Conservation (phyloP, 2,888 invertebrate genomes). For the Esperia sulphurella region DNA sequence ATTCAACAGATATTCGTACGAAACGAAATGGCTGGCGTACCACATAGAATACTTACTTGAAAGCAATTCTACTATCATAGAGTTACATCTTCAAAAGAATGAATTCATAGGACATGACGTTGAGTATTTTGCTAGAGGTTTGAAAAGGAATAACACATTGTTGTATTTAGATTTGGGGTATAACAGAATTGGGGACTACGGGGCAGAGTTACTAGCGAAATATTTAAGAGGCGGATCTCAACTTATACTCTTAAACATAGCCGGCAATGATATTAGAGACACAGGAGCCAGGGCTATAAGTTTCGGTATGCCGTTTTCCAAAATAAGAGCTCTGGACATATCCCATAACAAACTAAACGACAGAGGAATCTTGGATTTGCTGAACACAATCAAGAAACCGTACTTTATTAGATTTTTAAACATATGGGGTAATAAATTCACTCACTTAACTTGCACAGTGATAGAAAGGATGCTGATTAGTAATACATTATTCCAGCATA, state of each 20-base stretch:
- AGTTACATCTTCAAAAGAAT: conserved; percentile 80
- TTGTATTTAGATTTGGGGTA: conserved; percentile 78
- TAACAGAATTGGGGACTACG: conserved; percentile 81
- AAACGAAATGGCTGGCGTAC: conserved; percentile 72
- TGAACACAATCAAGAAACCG: conserved; percentile 78
- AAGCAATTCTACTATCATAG: conserved; percentile 61
- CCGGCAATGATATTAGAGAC: conserved; percentile 77
- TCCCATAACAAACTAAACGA: conserved; percentile 77
- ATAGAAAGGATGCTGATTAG: conserved; percentile 58
- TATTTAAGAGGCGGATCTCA: conserved; percentile 74
- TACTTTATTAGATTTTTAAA: conserved; percentile 55
- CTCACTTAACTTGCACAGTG: conserved; percentile 56
- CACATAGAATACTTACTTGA: conserved; percentile 64
- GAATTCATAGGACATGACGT: conserved; percentile 80
- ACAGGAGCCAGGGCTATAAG: conserved; percentile 78
- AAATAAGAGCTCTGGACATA: conserved; percentile 78
- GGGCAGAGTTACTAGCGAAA: conserved; percentile 70
- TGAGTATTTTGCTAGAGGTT: conserved; percentile 73
- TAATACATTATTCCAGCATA: conserved; percentile 53
- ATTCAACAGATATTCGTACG: conserved; percentile 57
- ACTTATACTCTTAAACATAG: conserved; percentile 72
- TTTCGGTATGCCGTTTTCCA: conserved; percentile 77
- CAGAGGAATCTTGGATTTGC: conserved; percentile 68
- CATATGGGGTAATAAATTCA: conserved; percentile 62
- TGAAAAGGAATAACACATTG: conserved; percentile 71